Percentiles rank a stretch among this genome's conserved stretches.
Conservation (phyloP, 2,888 invertebrate species). For the Glaucopsyche alexis region DNA sequence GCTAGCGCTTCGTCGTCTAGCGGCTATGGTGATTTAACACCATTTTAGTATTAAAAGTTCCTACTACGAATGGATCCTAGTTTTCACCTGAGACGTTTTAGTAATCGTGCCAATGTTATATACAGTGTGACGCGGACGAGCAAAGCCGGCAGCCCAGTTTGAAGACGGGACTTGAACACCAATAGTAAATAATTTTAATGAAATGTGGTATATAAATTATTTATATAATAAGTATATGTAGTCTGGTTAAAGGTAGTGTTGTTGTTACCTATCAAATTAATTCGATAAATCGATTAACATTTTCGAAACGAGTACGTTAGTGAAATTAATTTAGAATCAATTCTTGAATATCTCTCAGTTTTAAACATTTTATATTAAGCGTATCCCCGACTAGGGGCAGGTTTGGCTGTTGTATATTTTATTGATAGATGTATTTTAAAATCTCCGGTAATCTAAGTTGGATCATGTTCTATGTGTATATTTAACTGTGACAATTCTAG, state of each 20-base stretch:
- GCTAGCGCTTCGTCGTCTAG: not conserved
- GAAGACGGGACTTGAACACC: slow-evolving; percentile 57
- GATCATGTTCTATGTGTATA: slow-evolving; percentile 43
- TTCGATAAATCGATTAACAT: slow-evolving; percentile 50
- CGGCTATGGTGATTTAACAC: not conserved
- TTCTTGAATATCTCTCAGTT: slow-evolving; percentile 50
- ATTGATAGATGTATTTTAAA: slow-evolving; percentile 45
- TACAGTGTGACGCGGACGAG: not conserved
- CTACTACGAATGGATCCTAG: slow-evolving; percentile 24
- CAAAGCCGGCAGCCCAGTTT: slow-evolving; percentile 45
- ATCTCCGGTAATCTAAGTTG: slow-evolving; percentile 4
- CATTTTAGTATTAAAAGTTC: slow-evolving; percentile 15
- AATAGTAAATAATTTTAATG: slow-evolving; percentile 61
- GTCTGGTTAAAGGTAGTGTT: slow-evolving; percentile 76
- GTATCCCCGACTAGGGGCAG: slow-evolving; percentile 45
- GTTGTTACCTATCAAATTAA: slow-evolving; percentile 65
- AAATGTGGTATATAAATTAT: slow-evolving; percentile 70
- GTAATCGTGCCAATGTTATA: slow-evolving; percentile 20
- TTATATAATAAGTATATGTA: slow-evolving; percentile 69
- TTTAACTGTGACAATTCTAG: slow-evolving; percentile 55
- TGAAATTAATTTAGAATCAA: slow-evolving; percentile 44
- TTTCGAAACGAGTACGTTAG: slow-evolving; percentile 59
- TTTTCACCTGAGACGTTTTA: slow-evolving; percentile 18
- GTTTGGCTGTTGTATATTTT: slow-evolving; percentile 70
- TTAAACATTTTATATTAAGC: slow-evolving; percentile 41